Conservation (phyloP, 2,797 vertebrate genomes). For the Sus cebifrons region DNA sequence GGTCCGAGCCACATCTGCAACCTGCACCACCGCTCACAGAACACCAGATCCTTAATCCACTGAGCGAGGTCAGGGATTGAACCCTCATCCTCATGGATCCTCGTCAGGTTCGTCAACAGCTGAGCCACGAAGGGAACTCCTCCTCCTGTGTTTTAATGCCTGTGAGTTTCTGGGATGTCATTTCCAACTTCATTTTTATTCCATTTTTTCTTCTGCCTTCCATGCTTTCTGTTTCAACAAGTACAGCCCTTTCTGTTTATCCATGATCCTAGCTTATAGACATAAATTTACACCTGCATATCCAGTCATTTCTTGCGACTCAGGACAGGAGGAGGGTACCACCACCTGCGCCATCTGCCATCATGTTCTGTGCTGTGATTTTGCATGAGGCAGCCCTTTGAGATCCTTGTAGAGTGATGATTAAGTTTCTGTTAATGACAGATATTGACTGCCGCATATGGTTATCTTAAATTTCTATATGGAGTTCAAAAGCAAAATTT, state of each 20-base stretch:
- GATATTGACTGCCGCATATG: background rate
- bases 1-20: too few species aligned
- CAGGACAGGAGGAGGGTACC: background rate
- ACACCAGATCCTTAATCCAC: too few species aligned
- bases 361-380: slow-evolving; percentile 19
- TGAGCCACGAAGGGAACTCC: background rate
- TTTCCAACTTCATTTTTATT: slow-evolving; percentile 24
- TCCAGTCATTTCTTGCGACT: slow-evolving; percentile 25
- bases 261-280: background rate
- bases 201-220: slow-evolving; percentile 3
- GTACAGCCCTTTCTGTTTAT: background rate
- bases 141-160: background rate
- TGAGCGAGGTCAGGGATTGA: too few species aligned
- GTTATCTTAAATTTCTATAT: slow-evolving; percentile 56
- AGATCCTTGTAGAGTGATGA: slow-evolving; percentile 16
- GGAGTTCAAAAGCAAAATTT: slow-evolving; percentile 71
- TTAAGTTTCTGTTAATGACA: slow-evolving; percentile 59
- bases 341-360: background rate
- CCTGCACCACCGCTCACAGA: too few species aligned
- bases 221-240: background rate
- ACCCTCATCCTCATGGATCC: too few species aligned
- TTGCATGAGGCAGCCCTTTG: background rate
- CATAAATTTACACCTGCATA: background rate
- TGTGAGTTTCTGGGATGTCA: background rate
- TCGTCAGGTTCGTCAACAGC: too few species aligned